These are phyloP conservation scores for Lagopus leucura DNA, from an alignment of 2,113 vertebrate species.

Conservation along the genomic window DNA sequence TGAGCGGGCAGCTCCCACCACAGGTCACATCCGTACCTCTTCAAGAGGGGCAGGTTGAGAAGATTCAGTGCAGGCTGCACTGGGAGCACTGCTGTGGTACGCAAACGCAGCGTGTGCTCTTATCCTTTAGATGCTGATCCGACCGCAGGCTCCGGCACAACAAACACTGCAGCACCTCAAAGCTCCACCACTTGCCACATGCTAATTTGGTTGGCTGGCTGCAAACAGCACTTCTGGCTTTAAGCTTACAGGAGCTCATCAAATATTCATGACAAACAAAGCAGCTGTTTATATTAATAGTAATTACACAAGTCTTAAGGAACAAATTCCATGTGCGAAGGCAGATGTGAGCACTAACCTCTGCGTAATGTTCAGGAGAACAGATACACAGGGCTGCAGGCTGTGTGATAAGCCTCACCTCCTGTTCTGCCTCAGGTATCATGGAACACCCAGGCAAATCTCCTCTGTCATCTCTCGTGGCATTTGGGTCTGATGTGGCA, in stretches of 20 bases:
- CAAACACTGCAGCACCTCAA: neutral
- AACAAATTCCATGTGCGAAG: neutral
- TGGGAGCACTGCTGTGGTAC: accelerated
- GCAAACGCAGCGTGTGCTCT: neutral
- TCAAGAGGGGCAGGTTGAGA: neutral
- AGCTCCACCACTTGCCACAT: neutral
- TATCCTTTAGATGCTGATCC: neutral
- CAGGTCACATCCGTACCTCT: neutral
- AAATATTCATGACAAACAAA: neutral
- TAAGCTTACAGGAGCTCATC: neutral
- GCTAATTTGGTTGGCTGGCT: neutral
- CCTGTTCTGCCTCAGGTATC: neutral
- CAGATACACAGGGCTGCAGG: accelerated
- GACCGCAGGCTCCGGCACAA: neutral
- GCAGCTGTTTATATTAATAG: neutral
- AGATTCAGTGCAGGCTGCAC: neutral
- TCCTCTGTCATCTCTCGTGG: neutral
- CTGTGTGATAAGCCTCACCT: neutral
- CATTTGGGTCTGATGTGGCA: neutral
- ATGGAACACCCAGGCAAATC: neutral
- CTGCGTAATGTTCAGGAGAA: neutral
- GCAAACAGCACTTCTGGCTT: neutral
- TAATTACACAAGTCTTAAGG: neutral
- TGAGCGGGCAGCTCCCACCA: neutral
- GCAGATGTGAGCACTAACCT: neutral